Base-by-base conservation (phyloP, 2,888 invertebrate species). In the Cheilosia impressa region DNA sequence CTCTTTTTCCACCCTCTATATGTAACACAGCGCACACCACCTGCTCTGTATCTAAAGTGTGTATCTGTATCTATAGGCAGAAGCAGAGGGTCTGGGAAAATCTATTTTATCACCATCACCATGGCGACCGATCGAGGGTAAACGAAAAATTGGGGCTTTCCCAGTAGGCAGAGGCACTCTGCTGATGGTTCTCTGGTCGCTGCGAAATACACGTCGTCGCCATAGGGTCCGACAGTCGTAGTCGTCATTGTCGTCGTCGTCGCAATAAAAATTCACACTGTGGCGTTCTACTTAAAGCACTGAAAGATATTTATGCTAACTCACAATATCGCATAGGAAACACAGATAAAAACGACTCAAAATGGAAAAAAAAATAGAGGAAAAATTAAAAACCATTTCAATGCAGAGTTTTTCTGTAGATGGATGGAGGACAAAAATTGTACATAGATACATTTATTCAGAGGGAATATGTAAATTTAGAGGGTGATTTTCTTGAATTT, bases 91-190 rank as follows among this genome's bases (percentile, higher is more conserved):
- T 85, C 72, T 77, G 71, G 91, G 90, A 91, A 91, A 90, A 91
- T 92, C 91, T 91, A 92, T 92, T 91, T 91, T 92, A 91, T 91
- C 92, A 92, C 90, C 91, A 92, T 91, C 91, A 90, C 91, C 90
- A 89, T 89, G 91, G 90, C 89, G 90, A 91, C 91, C 91, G 89
- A 91, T 90, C 90, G 92, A 89, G 91, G 92, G 89, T 90, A 92
- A 91, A 91, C 91, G 90, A 91, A 90, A 91, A 90, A 85, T 85
- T 81, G 76, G 81, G 85, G 68, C 72, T 81, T 90, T 89, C 90
- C 90, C 88, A 90, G 89, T 89, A 87, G 89, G 27, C 77, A 45
- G 9, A 17, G 9, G 19, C 9, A 78, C 60, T 57, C 58, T 24
- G 22, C 34, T 22, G 69, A 62, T 75, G 60, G 75, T 10, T 34